A percentile compares a stretch with the other conserved stretches of the same genome.
Conservation (phyloP, 1,140 invertebrate genomes). For the Nilaparvata lugens region DNA sequence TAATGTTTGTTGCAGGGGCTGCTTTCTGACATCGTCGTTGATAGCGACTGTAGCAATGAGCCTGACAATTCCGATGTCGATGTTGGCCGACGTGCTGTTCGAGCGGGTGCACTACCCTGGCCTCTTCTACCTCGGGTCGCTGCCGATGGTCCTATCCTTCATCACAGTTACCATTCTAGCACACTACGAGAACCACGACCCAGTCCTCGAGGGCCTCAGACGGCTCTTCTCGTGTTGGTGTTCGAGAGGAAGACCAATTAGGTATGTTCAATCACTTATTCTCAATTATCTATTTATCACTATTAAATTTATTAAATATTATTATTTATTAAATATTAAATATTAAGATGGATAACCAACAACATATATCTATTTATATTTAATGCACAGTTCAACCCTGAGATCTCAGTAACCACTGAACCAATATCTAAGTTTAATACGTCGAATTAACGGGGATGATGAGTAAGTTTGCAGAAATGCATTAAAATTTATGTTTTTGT, state of each 20-base stretch:
- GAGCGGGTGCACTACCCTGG: slow-evolving; percentile 63
- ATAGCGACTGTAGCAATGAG: slow-evolving; percentile 74
- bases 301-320: too few species aligned
- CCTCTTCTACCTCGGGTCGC: slow-evolving; percentile 68
- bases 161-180: slow-evolving; percentile 62
- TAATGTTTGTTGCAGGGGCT: slow-evolving; percentile 53
- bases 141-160: slow-evolving; percentile 72
- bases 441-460: too few species aligned
- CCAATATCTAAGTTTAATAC: too few species aligned
- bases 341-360: too few species aligned
- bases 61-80: slow-evolving; percentile 75
- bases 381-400: too few species aligned
- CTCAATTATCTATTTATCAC: too few species aligned
- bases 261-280: background rate
- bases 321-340: too few species aligned
- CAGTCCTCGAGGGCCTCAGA: slow-evolving; percentile 30
- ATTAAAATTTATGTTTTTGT: too few species aligned
- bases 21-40: slow-evolving; percentile 79
- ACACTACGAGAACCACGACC: slow-evolving; percentile 81
- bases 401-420: too few species aligned
- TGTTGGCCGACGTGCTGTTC: slow-evolving; percentile 69
- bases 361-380: too few species aligned
- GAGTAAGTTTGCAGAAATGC: too few species aligned
- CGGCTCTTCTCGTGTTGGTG: slow-evolving; percentile 8
- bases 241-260: slow-evolving; percentile 8